A percentile compares a stretch with the other conserved stretches of the same genome.
phyloP scores from a whole-genome alignment of 2,113 vertebrate species.

The Dicrurus megarhynchus region DNA sequence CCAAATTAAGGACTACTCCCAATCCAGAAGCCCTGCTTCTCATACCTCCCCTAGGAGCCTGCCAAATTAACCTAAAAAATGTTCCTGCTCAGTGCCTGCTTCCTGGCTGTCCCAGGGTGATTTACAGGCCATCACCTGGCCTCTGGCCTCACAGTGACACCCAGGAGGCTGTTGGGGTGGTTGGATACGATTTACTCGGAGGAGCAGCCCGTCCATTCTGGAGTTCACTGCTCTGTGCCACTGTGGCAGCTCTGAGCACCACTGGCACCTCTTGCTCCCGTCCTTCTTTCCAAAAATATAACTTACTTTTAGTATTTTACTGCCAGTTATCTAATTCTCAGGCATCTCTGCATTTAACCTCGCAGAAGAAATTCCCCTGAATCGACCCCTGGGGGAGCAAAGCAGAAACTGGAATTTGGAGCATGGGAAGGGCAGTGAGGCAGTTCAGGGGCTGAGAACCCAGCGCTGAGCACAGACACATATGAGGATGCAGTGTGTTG shows the following conservation, averaged over 20 bases:
- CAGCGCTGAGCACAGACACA: neutral
- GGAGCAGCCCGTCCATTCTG: neutral
- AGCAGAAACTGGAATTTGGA: neutral
- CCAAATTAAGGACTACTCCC: neutral
- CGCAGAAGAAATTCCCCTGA: neutral
- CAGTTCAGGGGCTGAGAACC: neutral
- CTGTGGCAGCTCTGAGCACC: neutral
- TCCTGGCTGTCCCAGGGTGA: neutral
- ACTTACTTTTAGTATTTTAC: neutral
- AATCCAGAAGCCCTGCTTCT: neutral
- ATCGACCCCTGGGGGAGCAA: neutral
- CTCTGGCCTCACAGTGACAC: neutral
- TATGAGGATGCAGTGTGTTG: accelerated
- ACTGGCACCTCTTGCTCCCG: neutral
- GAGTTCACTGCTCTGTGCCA: neutral
- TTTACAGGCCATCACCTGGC: neutral
- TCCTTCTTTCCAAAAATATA: neutral
- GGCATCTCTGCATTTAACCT: neutral
- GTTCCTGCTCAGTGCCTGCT: neutral
- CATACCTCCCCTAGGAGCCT: neutral
- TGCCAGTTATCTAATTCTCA: neutral
- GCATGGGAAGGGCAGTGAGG: neutral
- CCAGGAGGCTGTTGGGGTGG: neutral
- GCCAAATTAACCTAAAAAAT: neutral
- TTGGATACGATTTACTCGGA: neutral